Evolutionary conservation across 2,888 invertebrate genomes (phyloP).

Genomic region (Eupithecia subumbrata): DNA sequence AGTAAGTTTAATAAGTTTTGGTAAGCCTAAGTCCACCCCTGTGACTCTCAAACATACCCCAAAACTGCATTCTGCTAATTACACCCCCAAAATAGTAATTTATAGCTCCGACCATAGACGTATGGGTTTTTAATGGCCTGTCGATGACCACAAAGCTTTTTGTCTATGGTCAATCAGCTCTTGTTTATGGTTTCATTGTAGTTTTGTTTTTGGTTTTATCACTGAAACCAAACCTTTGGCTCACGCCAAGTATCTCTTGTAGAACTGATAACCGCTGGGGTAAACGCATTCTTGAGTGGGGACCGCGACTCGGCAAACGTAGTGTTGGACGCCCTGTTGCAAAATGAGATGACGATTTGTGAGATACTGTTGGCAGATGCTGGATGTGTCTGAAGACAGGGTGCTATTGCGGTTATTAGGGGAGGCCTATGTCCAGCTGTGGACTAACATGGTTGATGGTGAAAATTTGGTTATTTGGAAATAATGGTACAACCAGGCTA

Average conservation of each 20-base stretch:
- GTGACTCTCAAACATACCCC: conserved; percentile 49
- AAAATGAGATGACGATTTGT: background rate
- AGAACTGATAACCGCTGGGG: background rate
- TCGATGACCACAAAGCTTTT: conserved; percentile 61
- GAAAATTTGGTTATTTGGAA: too few species aligned
- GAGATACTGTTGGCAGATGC: background rate
- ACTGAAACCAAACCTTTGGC: too few species aligned
- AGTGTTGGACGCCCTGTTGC: too few species aligned
- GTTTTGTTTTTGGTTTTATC: background rate
- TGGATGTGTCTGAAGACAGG: too few species aligned
- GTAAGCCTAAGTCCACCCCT: conserved; percentile 43
- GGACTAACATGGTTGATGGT: too few species aligned
- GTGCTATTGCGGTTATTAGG: too few species aligned
- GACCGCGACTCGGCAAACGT: too few species aligned
- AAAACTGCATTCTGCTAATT: conserved; percentile 65
- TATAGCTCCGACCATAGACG: conserved; percentile 61
- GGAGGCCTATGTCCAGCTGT: too few species aligned
- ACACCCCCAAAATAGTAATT: conserved; percentile 56
- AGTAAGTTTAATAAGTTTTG: too few species aligned
- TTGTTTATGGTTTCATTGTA: conserved; percentile 7
- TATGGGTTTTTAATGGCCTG: conserved; percentile 64
- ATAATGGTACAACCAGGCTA: too few species aligned
- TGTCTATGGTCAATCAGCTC: conserved; percentile 32
- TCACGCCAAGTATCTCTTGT: background rate
- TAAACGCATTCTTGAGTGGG: too few species aligned